Evolutionary conservation across 2,797 vertebrate genomes (phyloP).

Genomic region (Galagoides demidoff): DNA sequence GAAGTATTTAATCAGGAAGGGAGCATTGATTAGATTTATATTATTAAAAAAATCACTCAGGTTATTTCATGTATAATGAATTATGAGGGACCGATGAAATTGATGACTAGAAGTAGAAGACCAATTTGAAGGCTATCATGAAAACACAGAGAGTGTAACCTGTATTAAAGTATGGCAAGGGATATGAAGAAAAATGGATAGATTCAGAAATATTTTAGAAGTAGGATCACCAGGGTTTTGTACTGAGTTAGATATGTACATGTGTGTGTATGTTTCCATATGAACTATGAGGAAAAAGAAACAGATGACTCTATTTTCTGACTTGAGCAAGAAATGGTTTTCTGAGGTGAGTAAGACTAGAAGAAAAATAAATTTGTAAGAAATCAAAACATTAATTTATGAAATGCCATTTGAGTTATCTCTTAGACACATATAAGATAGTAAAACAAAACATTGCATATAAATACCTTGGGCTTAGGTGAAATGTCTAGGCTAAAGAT

Average conservation of each 20-base stretch:
- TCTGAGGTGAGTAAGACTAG: neutral
- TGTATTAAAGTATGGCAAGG: neutral
- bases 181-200: neutral
- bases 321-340: neutral
- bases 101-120: neutral
- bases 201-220: neutral
- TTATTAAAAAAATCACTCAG: neutral
- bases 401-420: neutral
- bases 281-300: slow-evolving; percentile 6
- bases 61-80: neutral
- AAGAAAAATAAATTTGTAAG: neutral
- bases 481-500: neutral
- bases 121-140: neutral
- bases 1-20: neutral
- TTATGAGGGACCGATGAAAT: neutral
- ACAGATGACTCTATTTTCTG: neutral
- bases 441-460: neutral
- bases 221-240: neutral
- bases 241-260: neutral
- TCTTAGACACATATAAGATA: neutral
- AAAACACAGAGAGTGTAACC: neutral
- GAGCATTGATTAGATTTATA: neutral
- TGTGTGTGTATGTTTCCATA: neutral
- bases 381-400: neutral
- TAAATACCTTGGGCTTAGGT: neutral